Evolutionary conservation across 2,888 invertebrate genomes (phyloP), one percentile per base, ranked within the genome.

Genomic region (Brachynemurus nebulosus): DNA sequence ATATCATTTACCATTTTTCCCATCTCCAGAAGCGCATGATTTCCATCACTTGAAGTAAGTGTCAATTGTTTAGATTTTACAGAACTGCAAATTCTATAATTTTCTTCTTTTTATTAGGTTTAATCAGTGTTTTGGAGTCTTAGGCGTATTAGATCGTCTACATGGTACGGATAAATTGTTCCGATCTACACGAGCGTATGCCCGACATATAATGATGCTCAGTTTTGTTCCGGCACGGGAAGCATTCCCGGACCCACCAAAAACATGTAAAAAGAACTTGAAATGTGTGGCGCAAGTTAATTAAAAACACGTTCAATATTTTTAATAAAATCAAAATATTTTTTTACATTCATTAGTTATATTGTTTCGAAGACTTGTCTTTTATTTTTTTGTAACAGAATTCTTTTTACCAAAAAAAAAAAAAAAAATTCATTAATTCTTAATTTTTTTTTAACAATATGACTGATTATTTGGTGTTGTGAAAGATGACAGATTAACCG

Each of bases 1-100:
- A 9, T 89, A 88, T 58, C 88, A 89, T 64, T 67, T 88, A 56
- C 88, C 89, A 1, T 82, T 86, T 62, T 78, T 86, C 59, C 84
- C 85, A 5, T 85, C 85, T 35, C 85, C 88, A 6, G 86, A 88
- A 61, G 82, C 84, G 0, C 89, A 89, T 57, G 89, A 89, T 63
- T 89, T 81, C 61, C 89, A 89, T 62, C 89, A 89, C 62, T 70
- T 85, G 50, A 88, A 86, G 81, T 82, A 61, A 27, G 27, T 40
- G 17, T 18, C 14, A 17, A 12, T n/a, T n/a, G n/a, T 2, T 30
- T 40, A 16, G 4, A 30, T 41, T 41, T 16, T 27, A 25, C 6
- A 14, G 14, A 40, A 16, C n/a, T n/a, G n/a, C n/a, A n/a, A n/a
- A 20, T 9, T 18, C 11, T 21, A 8, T 2, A 20, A 38, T 16